phyloP scores from a whole-genome alignment of 2,888 invertebrate species.

The Heliconius erato region DNA sequence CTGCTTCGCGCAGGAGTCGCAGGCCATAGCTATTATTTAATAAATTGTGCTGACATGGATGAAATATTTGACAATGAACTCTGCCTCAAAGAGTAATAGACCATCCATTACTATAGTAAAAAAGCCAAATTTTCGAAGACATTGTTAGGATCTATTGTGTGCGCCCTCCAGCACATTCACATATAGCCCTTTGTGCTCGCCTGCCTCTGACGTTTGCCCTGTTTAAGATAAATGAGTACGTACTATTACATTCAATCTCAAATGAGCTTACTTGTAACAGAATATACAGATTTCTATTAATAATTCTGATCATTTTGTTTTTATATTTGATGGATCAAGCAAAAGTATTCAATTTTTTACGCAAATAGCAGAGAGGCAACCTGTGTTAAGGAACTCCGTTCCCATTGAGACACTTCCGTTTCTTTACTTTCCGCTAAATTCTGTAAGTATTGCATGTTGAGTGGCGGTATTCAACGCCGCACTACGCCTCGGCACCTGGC shows the following conservation, averaged over 20 bases:
- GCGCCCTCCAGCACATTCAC: conserved; percentile 66
- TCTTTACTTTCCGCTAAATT: too few relatives aligned
- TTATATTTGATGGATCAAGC: neutral
- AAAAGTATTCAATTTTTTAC: neutral
- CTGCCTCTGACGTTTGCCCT: conserved; percentile 73
- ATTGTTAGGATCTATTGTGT: conserved; percentile 62
- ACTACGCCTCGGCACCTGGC: too few relatives aligned
- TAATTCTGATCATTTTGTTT: conserved; percentile 1
- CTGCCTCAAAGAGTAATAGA: conserved; percentile 51
- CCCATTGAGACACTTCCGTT: too few relatives aligned
- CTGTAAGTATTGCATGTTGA: too few relatives aligned
- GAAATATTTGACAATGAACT: conserved; percentile 46
- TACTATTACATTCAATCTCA: conserved; percentile 73
- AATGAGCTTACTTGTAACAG: conserved; percentile 58
- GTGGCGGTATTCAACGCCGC: too few relatives aligned
- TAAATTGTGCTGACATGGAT: conserved; percentile 41
- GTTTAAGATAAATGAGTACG: conserved; percentile 77
- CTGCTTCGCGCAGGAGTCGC: neutral
- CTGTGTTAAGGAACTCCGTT: too few relatives aligned
- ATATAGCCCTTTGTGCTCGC: conserved; percentile 74
- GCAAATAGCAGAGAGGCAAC: too few relatives aligned
- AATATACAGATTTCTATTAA: conserved; percentile 13
- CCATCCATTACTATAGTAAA: conserved; percentile 52
- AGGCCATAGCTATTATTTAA: conserved; percentile 29
- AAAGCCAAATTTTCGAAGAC: conserved; percentile 53